A percentile compares a stretch with the other conserved stretches of the same genome.
These are phyloP conservation scores for Grammomys dolichurus DNA, from an alignment of 2,113 vertebrate genomes.

Conservation along the genomic window DNA sequence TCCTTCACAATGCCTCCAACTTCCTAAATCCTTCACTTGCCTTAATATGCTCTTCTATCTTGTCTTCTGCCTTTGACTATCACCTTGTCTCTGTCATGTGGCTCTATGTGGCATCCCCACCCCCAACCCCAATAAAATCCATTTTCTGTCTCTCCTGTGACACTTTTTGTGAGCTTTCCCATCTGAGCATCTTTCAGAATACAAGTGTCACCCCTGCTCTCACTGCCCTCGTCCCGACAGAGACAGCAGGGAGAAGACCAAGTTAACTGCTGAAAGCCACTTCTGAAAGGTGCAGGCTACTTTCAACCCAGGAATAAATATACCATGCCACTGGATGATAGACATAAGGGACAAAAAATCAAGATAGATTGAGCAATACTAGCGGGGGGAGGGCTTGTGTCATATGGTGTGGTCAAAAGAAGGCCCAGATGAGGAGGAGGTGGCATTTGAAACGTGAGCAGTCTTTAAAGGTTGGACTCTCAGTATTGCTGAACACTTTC, in stretches of 20 bases:
- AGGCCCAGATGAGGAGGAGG: not conserved
- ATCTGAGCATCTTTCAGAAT: not conserved
- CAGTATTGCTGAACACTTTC: conserved; percentile 50
- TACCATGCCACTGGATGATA: not conserved
- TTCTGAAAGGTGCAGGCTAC: not conserved
- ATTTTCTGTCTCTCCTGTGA: not conserved
- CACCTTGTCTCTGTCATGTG: not conserved
- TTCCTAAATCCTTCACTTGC: not conserved
- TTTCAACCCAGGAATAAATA: not conserved
- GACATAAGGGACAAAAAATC: conserved; percentile 23
- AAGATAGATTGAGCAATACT: not conserved
- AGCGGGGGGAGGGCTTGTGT: not conserved
- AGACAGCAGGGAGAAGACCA: not conserved
- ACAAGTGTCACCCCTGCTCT: not conserved
- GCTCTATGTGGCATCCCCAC: too few species aligned
- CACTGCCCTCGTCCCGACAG: not conserved
- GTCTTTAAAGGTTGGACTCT: conserved; percentile 54
- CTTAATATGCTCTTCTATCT: not conserved
- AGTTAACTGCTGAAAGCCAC: not conserved
- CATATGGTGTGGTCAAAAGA: conserved; percentile 39
- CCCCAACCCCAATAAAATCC: not conserved
- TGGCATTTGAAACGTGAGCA: conserved; percentile 35
- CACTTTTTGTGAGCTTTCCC: not conserved
- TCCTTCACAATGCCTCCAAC: not conserved
- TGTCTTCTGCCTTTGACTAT: not conserved